Base-by-base conservation (phyloP, 2,888 invertebrate species). In the Timema podura region DNA sequence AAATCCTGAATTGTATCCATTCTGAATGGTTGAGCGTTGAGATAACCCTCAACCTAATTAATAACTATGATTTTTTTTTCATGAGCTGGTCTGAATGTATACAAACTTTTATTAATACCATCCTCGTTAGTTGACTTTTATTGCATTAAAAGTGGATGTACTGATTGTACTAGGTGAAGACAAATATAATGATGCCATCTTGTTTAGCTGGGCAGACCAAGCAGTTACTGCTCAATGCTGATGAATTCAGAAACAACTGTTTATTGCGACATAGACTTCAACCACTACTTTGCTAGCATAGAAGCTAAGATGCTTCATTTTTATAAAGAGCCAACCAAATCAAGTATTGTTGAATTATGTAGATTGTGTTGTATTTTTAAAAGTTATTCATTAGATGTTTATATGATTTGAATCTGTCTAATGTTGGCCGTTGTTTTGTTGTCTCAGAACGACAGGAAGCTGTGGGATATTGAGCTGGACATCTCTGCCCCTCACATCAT, bases 401-500 rank as follows among this genome's bases (percentile, higher is more conserved):
- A 30, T 30, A 30, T 70, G 47, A 47, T 68, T 59, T 10, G 48
- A 71, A 49, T 11, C n/a, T 13, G n/a, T 51, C 13, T 51, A 13
- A 51, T 51, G 15, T 65, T 9, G n/a, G n/a, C n/a, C n/a, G n/a
- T n/a, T 45, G 46, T 65, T 72, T n/a, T 61, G 61, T 54, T 16
- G 68, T 77, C 77, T 45, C 75, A 89, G 89, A 84, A 84, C 68
- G 86, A 88, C 72, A 85, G 92, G 5, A 88, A 88, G 30, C 87
- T 88, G 15, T 96, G 96, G 96, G 92, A 93, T 74, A 84, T 97
- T 73, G 90, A 94, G 78, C 85, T 97, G 75, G 95, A 97, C 81
- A 92, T 98, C 74, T 93, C 93, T 6, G 96, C 97, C 2, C 97
- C 97, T 0, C 95, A 96, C 80, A 93, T 98, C 74, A 87, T 96